Percentiles rank a stretch among this genome's conserved stretches.
Conservation (phyloP, 2,113 vertebrate species). For the Pangasianodon hypophthalmus region DNA sequence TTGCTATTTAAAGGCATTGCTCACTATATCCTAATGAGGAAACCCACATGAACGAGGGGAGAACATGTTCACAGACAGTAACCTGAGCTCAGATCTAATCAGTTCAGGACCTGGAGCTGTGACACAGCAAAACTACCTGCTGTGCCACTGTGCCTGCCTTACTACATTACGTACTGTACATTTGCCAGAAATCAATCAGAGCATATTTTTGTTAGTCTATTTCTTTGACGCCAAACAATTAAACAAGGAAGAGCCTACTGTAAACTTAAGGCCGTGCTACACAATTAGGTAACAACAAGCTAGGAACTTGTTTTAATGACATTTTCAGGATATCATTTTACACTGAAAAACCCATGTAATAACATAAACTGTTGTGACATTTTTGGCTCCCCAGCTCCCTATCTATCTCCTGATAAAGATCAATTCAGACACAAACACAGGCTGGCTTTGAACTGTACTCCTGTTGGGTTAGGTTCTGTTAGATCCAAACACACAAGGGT, state of each 20-base stretch:
- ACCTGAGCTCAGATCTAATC: conserved; percentile 1
- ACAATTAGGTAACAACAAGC: background rate
- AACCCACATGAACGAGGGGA: background rate
- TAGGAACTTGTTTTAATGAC: background rate
- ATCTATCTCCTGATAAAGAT: background rate
- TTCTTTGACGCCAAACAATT: background rate
- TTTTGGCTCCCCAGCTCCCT: background rate
- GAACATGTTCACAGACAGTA: background rate
- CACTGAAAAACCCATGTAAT: background rate
- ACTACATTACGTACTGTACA: background rate
- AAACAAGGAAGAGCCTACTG: background rate
- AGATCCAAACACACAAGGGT: background rate
- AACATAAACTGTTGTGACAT: background rate
- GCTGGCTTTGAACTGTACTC: background rate
- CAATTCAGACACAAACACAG: background rate
- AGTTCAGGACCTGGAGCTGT: background rate
- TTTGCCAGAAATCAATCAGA: background rate
- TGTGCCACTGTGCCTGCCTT: background rate
- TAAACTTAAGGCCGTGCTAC: background rate
- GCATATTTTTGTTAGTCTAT: background rate
- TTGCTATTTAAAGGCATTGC: background rate
- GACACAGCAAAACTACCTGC: background rate
- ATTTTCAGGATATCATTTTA: background rate
- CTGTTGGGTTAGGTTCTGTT: background rate
- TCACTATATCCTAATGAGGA: background rate